Conservation (phyloP, 2,888 invertebrate species). For the Noctua pronuba region DNA sequence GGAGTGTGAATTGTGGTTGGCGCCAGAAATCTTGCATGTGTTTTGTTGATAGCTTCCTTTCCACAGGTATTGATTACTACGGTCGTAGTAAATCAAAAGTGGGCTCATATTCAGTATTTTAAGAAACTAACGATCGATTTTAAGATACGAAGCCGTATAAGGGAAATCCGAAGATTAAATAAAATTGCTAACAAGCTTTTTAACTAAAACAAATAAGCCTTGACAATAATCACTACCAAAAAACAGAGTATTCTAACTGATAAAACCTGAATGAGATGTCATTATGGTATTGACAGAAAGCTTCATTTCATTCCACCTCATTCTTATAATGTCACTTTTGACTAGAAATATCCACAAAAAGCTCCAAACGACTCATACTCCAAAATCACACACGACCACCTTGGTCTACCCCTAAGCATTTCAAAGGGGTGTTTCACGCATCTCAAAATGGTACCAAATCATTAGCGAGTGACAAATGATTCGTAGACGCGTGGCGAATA, state of each 20-base stretch:
- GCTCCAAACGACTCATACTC: background rate
- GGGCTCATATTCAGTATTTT: background rate
- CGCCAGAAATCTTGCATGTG: background rate
- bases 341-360: background rate
- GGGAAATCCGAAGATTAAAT: background rate
- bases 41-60: background rate
- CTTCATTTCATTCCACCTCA: background rate
- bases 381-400: slow-evolving; percentile 20
- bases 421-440: slow-evolving; percentile 57
- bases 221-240: background rate
- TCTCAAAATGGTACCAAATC: slow-evolving; percentile 59
- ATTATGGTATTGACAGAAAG: background rate
- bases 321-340: background rate
- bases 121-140: background rate
- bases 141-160: too few relatives aligned
- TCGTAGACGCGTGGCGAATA: slow-evolving; percentile 59
- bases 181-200: background rate
- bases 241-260: background rate
- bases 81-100: background rate
- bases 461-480: slow-evolving; percentile 70
- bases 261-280: background rate
- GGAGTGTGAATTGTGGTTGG: background rate
- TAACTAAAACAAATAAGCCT: background rate
- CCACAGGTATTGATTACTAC: background rate
- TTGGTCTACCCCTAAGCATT: slow-evolving; percentile 41